Base-by-base conservation (phyloP, 2,888 invertebrate species). In the Mesorhabditis belari region DNA sequence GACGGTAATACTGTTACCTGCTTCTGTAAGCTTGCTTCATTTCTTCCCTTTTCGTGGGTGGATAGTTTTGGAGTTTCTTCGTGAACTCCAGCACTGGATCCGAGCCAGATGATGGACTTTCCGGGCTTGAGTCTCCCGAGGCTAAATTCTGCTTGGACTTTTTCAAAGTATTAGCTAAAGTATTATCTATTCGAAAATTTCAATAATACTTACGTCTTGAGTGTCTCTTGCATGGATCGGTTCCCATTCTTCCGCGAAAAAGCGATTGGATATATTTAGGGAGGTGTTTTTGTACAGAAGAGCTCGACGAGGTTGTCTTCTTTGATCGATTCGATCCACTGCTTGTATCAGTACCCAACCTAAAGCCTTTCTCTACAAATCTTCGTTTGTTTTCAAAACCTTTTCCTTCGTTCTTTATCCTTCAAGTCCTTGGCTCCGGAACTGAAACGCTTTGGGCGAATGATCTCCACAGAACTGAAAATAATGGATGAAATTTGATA, bases 11-110 rank as follows among this genome's bases (percentile, higher is more conserved):
- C 24, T 62, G 73, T 28, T 66, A 69, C 58, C 61, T 65, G 28
- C 62, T 66, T n/a, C 67, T 50, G 29, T 75, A 79, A 3, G 74
- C 67, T 51, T 74, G 64, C 21, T 74, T 51, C 55, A 66, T 69
- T 5, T 75, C 77, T 54, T 79, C 77, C 53, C 76, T 61, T 55
- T 77, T 61, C 2, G 77, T 73, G n/a, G 74, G 61, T 5, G 80
- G 80, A 44, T 77, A 78, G 58, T 80, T 80, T 58, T 81, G 80
- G 4, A 80, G 67, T 57, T 75, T 75, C 57, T 71, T 67, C 5
- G 79, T 75, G 61, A 80, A 81, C 52, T 80, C 79, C 9, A 81
- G 62, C 4, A 80, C 78, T 0, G 80, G 74, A 57, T 80, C 80
- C n/a, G 76, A 77, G 21, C 78, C 77, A 60, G 76, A 75, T 3